Base-by-base conservation (phyloP, 2,113 vertebrate species). In the Bettongia penicillata region DNA sequence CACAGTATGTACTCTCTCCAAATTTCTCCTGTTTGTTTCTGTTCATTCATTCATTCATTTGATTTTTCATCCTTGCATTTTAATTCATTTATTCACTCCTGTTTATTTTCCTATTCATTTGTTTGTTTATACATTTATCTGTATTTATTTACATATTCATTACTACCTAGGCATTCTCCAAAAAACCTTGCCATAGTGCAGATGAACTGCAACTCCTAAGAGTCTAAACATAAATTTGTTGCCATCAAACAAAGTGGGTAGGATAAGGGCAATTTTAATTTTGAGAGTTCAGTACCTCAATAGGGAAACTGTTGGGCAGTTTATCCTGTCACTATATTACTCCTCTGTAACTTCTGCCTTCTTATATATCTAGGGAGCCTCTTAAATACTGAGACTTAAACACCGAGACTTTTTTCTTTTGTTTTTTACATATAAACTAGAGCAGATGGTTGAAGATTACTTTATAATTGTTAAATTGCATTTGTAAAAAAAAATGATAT, bases 161-260 rank as follows among this genome's bases (percentile, higher is more conserved):
- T 97, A 51, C 53, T 68, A 91, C 26, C 10, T 92, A 93, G 11
- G 28, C 2, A 43, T 11, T 90, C 43, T 4, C 92, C 55, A 91
- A 77, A 91, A 51, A 95, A 93, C 94, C 31, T 94, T 94, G 4
- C 7, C 61, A 77, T 3, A 93, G 8, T 9, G 89, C 48, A 48
- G 48, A 25, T 11, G 91, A 28, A 90, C 52, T 94, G 51, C 0
- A 49, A 53, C 6, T 93, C 31, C 51, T 47, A 92, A 91, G 89
- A 94, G 92, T 52, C 93, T 96, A 51, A 94, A 94, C 92, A 94
- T 91, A 91, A 96, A 94, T 95, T 77, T 43, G 16, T 84, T 94
- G 92, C 52, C 89, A 8, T 31, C 37, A 91, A 48, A 37, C 26
- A 51, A 93, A 9, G 91, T 95, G 3, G 95, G 25, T 93, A 92